Evolutionary conservation across 2,113 vertebrate species (phyloP).

Genomic region (Dascyllus trimaculatus): DNA sequence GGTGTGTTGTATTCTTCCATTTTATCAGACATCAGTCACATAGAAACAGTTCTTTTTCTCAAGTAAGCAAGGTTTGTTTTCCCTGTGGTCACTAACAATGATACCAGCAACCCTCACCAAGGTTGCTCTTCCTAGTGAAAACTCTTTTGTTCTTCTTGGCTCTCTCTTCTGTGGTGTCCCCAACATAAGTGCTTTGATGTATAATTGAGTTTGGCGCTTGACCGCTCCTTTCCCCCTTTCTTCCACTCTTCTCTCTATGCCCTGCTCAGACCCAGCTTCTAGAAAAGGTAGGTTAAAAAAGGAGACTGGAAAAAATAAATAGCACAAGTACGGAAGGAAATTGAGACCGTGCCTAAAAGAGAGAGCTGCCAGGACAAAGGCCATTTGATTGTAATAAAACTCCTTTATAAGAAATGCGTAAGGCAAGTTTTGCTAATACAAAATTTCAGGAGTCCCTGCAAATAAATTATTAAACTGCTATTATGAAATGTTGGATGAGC

Average conservation of each 20-base stretch:
- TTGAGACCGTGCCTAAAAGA: conserved; percentile 4
- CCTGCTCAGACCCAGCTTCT: conserved; percentile 38
- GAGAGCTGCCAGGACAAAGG: conserved; percentile 1
- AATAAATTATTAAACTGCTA: conserved; percentile 48
- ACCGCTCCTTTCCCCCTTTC: conserved; percentile 30
- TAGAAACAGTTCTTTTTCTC: too few species aligned
- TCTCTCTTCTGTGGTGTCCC: conserved; percentile 33
- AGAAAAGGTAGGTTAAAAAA: conserved; percentile 38
- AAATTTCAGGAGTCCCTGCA: background rate
- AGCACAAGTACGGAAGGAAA: conserved; percentile 6
- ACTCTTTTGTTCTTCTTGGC: background rate
- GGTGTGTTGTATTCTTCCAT: too few species aligned
- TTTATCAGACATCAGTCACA: too few species aligned
- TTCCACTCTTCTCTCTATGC: conserved; percentile 13
- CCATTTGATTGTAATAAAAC: conserved; percentile 9
- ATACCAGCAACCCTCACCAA: conserved; percentile 12
- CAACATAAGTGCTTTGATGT: conserved; percentile 75
- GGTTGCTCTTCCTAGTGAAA: conserved; percentile 26
- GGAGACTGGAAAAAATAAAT: conserved; percentile 17
- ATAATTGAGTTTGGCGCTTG: conserved; percentile 74
- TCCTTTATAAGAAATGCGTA: conserved; percentile 17
- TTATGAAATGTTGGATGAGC: conserved; percentile 32
- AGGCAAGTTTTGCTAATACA: conserved; percentile 20
- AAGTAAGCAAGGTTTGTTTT: background rate
- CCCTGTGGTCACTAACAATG: conserved; percentile 5